Conservation (phyloP, 2,888 invertebrate genomes). For the Archips xylosteana region DNA sequence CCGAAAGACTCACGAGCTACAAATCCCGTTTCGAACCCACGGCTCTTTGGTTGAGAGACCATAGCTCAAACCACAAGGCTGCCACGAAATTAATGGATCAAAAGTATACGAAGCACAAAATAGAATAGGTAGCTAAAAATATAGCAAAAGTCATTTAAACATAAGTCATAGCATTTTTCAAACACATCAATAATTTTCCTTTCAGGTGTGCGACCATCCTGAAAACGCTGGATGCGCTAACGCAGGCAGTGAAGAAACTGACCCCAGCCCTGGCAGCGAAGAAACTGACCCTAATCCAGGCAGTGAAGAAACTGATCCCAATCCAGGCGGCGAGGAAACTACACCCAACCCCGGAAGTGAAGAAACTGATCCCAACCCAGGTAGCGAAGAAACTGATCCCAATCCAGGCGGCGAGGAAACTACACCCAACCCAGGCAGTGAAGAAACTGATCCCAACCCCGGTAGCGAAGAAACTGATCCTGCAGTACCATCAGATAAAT, state of each 20-base stretch:
- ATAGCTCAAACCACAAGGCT: too few species aligned
- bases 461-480: constrained; percentile 1
- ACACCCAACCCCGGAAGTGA: not conserved
- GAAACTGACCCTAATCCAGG: not conserved
- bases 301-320: not conserved
- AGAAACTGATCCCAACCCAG: not conserved
- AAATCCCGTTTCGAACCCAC: too few species aligned
- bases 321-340: constrained; percentile 5
- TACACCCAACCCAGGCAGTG: not conserved
- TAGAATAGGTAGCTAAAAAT: too few species aligned
- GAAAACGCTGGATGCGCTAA: constrained; percentile 47
- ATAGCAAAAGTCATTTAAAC: too few species aligned
- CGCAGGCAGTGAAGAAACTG: constrained; percentile 15
- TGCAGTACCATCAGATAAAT: constrained; percentile 48
- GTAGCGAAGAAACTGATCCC: not conserved
- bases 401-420: constrained; percentile 9
- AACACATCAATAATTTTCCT: constrained; percentile 7
- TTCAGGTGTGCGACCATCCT: constrained; percentile 53
- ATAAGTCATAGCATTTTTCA: too few species aligned
- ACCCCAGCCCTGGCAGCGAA: not conserved
- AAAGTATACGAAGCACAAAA: too few species aligned
- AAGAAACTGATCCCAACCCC: constrained; percentile 16
- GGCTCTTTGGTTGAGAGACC: too few species aligned
- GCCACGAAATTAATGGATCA: too few species aligned
- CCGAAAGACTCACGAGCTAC: too few species aligned